Evolutionary conservation across 1,140 invertebrate genomes (phyloP).

Genomic region (Mycetomoellerius zeteki): DNA sequence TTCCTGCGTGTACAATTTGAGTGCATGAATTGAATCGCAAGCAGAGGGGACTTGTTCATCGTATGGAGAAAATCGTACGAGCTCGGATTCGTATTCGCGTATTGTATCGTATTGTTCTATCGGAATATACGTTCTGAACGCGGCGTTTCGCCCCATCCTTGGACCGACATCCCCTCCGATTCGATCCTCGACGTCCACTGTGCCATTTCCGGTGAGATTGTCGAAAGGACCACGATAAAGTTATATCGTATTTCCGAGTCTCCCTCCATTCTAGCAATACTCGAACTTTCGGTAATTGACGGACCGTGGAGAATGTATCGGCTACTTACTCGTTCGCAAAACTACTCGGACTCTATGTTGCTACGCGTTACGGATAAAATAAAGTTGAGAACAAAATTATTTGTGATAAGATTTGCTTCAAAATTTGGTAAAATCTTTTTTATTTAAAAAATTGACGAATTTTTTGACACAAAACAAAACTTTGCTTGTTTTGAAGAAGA

Average conservation of each 20-base stretch:
- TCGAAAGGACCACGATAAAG: constrained; percentile 77
- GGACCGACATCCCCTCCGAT: background rate
- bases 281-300: constrained; percentile 73
- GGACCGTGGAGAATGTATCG: constrained; percentile 66
- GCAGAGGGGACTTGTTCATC: constrained; percentile 62
- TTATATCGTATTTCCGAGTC: constrained; percentile 76
- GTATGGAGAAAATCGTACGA: constrained; percentile 67
- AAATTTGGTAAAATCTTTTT: background rate
- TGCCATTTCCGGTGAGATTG: constrained; percentile 77
- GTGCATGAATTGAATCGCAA: constrained; percentile 72
- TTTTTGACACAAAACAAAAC: constrained; percentile 21
- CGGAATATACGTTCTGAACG: constrained; percentile 70
- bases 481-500: background rate
- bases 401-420: background rate
- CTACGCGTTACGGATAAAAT: constrained; percentile 26
- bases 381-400: background rate
- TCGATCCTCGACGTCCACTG: constrained; percentile 70
- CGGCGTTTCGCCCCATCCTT: constrained; percentile 51
- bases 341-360: constrained; percentile 59
- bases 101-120: constrained; percentile 74
- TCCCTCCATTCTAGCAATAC: constrained; percentile 42
- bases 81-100: constrained; percentile 14
- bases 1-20: constrained; percentile 51
- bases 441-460: background rate
- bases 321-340: constrained; percentile 43